Conservation (phyloP, 2,797 vertebrate species). For the Hydrocynus forskahlii region DNA sequence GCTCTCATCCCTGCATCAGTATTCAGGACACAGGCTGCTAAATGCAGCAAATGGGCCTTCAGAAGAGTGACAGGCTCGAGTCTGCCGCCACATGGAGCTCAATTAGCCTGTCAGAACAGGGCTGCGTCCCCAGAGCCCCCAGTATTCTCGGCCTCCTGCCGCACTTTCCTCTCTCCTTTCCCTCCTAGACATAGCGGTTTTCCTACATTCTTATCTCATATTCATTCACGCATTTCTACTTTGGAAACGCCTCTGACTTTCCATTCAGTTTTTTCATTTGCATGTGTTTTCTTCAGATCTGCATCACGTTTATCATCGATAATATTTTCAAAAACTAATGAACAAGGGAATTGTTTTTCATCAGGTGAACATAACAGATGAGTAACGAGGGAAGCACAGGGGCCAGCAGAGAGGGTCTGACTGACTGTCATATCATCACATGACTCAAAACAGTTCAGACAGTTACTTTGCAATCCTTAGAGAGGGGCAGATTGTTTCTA, state of each 20-base stretch:
- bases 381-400: not conserved
- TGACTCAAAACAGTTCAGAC: not conserved
- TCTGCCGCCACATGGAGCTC: slow-evolving; percentile 71
- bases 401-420: not conserved
- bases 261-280: not conserved
- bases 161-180: slow-evolving; percentile 39
- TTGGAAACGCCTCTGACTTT: not conserved
- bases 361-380: not conserved
- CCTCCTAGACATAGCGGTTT: slow-evolving; percentile 8
- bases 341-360: not conserved
- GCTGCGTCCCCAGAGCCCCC: slow-evolving; percentile 65
- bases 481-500: too few species aligned
- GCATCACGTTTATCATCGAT: not conserved
- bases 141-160: slow-evolving; percentile 12
- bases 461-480: too few species aligned
- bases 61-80: slow-evolving; percentile 72
- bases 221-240: not conserved
- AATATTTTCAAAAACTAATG: not conserved
- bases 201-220: slow-evolving; percentile 13
- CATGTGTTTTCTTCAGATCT: not conserved
- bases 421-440: not conserved
- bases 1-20: slow-evolving; percentile 70
- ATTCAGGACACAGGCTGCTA: slow-evolving; percentile 75
- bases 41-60: slow-evolving; percentile 75
- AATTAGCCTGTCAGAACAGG: slow-evolving; percentile 78